Base-by-base conservation (phyloP, 1,140 invertebrate species). In the Hydropsyche tenuis region DNA sequence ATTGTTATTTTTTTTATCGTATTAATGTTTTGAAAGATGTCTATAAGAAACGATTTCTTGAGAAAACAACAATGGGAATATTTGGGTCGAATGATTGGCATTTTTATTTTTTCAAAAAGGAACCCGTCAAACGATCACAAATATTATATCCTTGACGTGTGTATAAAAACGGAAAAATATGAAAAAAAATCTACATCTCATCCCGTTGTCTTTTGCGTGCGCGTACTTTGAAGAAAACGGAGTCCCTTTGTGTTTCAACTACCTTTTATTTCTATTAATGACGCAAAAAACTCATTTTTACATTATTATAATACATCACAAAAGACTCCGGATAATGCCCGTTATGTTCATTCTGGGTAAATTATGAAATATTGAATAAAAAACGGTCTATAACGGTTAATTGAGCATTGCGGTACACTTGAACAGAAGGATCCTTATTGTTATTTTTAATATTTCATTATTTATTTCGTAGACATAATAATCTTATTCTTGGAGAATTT, bases 71-170 rank as follows among this genome's bases (percentile, higher is more conserved):
- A 65, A 42, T 65, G 23, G 56, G 12, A 23, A 66, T 51, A 65
- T 72, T 72, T 75, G 65, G 51, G 65, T 69, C 46, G 71, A 27
- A 76, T 77, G 75, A 77, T 77, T 77, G 75, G 73, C 75, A 74
- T 43, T 73, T 77, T 37, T 37, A 37, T 37, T 37, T 37, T 72
- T 42, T 68, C 72, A 69, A 66, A 37, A 37, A 68, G 70, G 69
- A 74, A 48, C 72, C 63, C 73, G 63, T 77, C 73, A 74, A 74
- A 72, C 45, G 25, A 56, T 51, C 56, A 45, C 64, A 42, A 76
- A 69, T 27, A 53, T 20, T 51, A 51, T 43, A 25, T 60, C 20
- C 23, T 30, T 73, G 72, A 72, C 75, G 72, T 48, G 45, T 64
- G 23, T 30, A 76, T 42, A 70, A 68, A 73, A 69, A 25, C 12